Evolutionary conservation across 2,888 invertebrate genomes (phyloP).

Genomic region (Serrognathus titanus): DNA sequence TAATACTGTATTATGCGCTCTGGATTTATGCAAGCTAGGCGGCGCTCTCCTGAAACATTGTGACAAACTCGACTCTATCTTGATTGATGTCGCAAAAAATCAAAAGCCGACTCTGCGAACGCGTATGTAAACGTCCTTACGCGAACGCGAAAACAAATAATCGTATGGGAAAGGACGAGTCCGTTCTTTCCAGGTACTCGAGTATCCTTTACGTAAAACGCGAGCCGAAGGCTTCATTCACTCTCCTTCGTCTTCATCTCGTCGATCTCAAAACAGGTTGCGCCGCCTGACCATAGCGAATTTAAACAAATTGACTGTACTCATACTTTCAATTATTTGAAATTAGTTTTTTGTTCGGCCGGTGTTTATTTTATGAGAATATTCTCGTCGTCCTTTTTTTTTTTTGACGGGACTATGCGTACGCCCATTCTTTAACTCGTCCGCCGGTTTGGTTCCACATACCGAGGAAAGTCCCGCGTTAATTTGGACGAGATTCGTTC

Average conservation of each 20-base stretch:
- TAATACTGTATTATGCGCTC: neutral
- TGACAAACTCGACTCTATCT: no score
- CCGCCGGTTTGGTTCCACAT: no score
- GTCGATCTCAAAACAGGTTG: slow-evolving; percentile 19
- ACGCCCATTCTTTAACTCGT: no score
- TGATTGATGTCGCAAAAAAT: no score
- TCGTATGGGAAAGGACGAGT: neutral
- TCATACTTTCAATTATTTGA: slow-evolving; percentile 44
- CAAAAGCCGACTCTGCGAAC: no score
- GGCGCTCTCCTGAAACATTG: no score
- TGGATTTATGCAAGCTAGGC: no score
- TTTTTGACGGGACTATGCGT: neutral
- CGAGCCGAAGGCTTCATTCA: neutral
- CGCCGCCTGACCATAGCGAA: slow-evolving; percentile 37
- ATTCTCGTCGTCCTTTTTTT: neutral
- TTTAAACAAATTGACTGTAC: slow-evolving; percentile 46
- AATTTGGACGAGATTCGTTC: no score
- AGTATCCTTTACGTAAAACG: neutral
- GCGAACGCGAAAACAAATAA: no score
- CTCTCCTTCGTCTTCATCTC: no score
- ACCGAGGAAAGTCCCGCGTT: no score
- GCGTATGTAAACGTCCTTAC: no score
- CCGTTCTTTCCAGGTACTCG: neutral
- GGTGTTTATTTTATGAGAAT: slow-evolving; percentile 27
- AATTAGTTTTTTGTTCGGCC: slow-evolving; percentile 38